Evolutionary conservation across 2,888 invertebrate species (phyloP).

Genomic region (Tanaodytes sp.): DNA sequence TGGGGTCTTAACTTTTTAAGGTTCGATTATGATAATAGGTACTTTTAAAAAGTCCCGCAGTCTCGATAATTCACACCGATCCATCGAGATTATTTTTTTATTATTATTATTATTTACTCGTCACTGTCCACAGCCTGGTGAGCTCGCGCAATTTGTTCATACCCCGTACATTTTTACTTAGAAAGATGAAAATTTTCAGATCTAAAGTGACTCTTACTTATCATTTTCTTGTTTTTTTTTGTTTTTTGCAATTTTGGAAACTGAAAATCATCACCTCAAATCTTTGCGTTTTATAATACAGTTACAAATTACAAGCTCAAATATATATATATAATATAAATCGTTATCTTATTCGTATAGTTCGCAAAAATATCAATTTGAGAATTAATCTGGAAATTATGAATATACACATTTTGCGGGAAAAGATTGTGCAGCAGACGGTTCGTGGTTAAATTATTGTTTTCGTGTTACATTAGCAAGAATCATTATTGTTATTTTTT

Average conservation of each 20-base stretch:
- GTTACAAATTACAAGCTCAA: no score
- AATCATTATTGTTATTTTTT: no score
- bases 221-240: no score
- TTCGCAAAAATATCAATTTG: constrained; percentile 37
- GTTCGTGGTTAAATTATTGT: constrained; percentile 20
- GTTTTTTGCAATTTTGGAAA: no score
- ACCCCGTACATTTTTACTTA: no score
- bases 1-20: constrained; percentile 9
- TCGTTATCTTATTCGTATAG: no score
- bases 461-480: constrained; percentile 9
- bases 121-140: constrained; percentile 55
- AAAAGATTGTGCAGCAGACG: constrained; percentile 34
- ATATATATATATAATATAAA: no score
- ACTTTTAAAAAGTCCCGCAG: constrained; percentile 40
- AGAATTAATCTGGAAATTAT: constrained; percentile 24
- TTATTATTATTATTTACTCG: no score
- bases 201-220: no score
- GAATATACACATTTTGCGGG: constrained; percentile 21
- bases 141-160: constrained; percentile 50
- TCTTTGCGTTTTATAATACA: no score
- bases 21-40: constrained; percentile 20
- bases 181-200: constrained; percentile 32
- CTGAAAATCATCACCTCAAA: no score
- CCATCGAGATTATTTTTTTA: constrained; percentile 38
- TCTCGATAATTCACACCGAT: constrained; percentile 42